phyloP scores from a whole-genome alignment of 2,888 invertebrate genomes.

The Dromius quadrimaculatus region DNA sequence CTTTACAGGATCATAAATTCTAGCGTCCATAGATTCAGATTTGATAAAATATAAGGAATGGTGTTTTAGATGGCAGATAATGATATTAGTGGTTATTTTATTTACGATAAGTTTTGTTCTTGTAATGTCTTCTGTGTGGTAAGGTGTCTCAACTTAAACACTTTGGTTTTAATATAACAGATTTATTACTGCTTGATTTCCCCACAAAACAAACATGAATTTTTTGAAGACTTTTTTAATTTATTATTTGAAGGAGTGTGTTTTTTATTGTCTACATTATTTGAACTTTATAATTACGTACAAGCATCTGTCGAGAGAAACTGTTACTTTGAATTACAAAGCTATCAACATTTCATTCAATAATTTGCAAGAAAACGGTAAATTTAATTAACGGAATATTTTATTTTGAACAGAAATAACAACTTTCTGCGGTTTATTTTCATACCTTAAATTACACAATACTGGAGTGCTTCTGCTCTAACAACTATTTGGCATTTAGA shows the following conservation, averaged over 20 bases:
- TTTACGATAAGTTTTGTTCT: slow-evolving; percentile 45
- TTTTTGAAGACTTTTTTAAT: slow-evolving; percentile 5
- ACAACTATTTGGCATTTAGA: slow-evolving; percentile 5
- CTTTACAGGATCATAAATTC: slow-evolving; percentile 46
- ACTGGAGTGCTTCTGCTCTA: background rate
- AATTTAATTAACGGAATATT: background rate
- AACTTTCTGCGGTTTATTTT: background rate
- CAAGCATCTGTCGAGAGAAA: background rate
- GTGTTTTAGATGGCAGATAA: slow-evolving; percentile 51
- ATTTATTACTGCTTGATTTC: slow-evolving; percentile 39
- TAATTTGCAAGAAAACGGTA: background rate
- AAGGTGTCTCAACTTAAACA: slow-evolving; percentile 32
- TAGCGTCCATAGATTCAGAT: slow-evolving; percentile 45
- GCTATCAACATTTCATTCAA: slow-evolving; percentile 7
- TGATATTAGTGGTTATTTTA: slow-evolving; percentile 50
- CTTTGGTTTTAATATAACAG: slow-evolving; percentile 35
- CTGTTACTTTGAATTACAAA: background rate
- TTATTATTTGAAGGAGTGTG: background rate
- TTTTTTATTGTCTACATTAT: background rate
- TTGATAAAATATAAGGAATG: slow-evolving; percentile 52
- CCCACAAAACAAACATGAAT: slow-evolving; percentile 9
- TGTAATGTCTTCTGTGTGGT: slow-evolving; percentile 30
- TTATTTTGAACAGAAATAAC: background rate
- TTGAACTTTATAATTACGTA: background rate
- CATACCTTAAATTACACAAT: background rate